These are phyloP conservation scores for Apostichopus californicus DNA, from an alignment of 35 echinoderm and acorn worm species.

Conservation along the genomic window DNA sequence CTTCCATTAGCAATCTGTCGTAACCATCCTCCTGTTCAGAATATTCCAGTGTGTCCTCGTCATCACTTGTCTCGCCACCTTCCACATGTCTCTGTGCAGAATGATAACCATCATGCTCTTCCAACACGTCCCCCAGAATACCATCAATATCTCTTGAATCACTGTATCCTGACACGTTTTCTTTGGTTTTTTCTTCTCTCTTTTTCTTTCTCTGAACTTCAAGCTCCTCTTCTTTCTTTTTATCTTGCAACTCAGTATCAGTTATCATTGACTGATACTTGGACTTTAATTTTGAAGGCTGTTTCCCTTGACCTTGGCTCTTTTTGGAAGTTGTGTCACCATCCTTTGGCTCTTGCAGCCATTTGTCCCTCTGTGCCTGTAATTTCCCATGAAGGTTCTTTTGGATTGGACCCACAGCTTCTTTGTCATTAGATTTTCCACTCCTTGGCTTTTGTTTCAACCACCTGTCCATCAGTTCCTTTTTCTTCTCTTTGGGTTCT, in stretches of 20 bases:
- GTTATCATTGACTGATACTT: conserved; percentile 35
- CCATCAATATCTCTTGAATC: not conserved
- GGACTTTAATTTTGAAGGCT: conserved; percentile 48
- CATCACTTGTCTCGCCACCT: conserved; percentile 21
- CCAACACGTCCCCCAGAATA: not conserved
- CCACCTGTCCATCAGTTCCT: conserved; percentile 42
- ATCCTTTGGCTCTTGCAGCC: conserved; percentile 43
- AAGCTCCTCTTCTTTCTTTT: not conserved
- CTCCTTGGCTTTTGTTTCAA: conserved; percentile 47
- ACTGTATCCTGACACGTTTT: conserved; percentile 13
- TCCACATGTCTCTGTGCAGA: not conserved
- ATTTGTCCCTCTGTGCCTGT: conserved; percentile 1
- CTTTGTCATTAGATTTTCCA: not conserved
- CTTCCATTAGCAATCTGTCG: conserved; percentile 24
- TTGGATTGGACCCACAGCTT: not conserved
- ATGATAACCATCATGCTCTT: not conserved
- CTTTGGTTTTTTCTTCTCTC: not conserved
- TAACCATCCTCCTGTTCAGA: conserved; percentile 44
- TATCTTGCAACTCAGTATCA: not conserved
- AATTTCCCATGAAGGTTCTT: conserved; percentile 29
- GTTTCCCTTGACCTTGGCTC: conserved; percentile 49
- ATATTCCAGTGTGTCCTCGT: conserved; percentile 36
- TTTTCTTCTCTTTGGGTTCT: conserved; percentile 34
- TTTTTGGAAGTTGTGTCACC: not conserved
- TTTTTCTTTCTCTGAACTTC: conserved; percentile 2